Evolutionary conservation across 2,888 invertebrate species (phyloP), one percentile per base, ranked within the genome.

Genomic region (Mythimna vitellina): DNA sequence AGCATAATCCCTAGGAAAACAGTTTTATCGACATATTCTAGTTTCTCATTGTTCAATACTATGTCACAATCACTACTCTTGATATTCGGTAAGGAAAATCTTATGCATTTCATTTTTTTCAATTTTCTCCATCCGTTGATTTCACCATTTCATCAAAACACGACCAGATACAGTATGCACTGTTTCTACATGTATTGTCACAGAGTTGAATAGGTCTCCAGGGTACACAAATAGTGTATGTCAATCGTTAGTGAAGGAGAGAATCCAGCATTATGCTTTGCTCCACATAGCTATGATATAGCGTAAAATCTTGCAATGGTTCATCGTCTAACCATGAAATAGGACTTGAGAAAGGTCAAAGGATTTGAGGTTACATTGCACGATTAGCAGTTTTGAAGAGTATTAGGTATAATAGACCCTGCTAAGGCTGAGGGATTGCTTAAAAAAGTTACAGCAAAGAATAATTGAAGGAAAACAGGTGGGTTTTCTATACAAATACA

Each of bases 171-270:
- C 20, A 29, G 51, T 35, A 29, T 70, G 35, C 46, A 70, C 29
- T 63, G 46, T 53, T 35, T 57, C 53, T 29, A 49, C 5, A 53
- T 22, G 46, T 53, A 72, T 72, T 76, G 79, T 65, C 17, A 32
- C 53, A 38, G 46, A 54, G 38, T 49, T 65, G 38, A 73, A 56
- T 56, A 42, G 42, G 7, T 53, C 76, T 56, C 73, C 57, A 38
- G 35, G 53, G 65, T 10, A 62, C 29, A 72, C 29, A 56, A 10
- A 35, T 46, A 14, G 42, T 22, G 35, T 62, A 12, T 25, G 53
- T 72, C 65, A 46, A 53, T 78, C 61, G 73, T 61, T 61, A 65
- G 60, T 61, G 3, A 32, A 65, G 22, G 51, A 65, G 71, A 25
- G 56, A 51, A 46, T 65, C 22, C 25, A 53, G 57, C 14, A 17